phyloP scores from a whole-genome alignment of 2,113 vertebrate species.

The Upupa epops region DNA sequence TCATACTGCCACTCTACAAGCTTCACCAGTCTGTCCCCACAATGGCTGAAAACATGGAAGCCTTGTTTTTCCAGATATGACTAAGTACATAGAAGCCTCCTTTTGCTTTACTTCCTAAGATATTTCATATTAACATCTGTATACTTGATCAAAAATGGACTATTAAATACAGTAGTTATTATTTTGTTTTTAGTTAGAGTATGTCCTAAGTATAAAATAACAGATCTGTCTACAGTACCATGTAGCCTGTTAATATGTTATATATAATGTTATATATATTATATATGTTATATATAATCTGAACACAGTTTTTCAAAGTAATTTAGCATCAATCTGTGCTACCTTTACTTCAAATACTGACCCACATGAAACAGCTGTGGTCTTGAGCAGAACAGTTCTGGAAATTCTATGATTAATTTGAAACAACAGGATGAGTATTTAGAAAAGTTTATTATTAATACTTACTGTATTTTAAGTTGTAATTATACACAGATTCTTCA shows the following conservation, averaged over 20 bases:
- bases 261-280: no score
- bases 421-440: neutral
- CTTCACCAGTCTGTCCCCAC: no score
- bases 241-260: rapidly evolving
- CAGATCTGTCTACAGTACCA: neutral
- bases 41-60: rapidly evolving
- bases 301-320: neutral
- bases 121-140: neutral
- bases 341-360: neutral
- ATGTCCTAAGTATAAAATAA: neutral
- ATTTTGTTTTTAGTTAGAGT: neutral
- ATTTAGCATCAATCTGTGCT: neutral
- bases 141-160: neutral
- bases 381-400: neutral
- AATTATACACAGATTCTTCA: neutral
- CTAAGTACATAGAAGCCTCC: neutral
- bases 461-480: neutral
- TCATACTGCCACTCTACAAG: neutral
- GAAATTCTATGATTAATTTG: neutral
- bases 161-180: neutral
- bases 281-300: no score
- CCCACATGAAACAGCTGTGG: neutral
- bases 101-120: neutral
- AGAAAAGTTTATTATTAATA: neutral
- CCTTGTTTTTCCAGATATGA: neutral